Conservation (phyloP, 2,888 invertebrate species). For the Tineola bisselliella region DNA sequence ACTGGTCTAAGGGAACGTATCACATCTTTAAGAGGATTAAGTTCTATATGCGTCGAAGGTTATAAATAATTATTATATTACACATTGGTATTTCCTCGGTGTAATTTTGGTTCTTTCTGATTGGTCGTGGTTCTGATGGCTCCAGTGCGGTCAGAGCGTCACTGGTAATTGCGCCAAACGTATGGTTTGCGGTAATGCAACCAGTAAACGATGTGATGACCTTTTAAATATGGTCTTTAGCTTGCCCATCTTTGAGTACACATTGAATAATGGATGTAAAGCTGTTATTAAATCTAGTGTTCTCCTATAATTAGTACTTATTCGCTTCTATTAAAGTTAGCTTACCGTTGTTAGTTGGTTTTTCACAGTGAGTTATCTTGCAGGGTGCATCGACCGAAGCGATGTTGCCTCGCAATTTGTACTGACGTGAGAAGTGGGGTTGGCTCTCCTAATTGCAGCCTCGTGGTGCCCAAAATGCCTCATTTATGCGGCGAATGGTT, state of each 20-base stretch:
- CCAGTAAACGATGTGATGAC: background rate
- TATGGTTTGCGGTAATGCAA: background rate
- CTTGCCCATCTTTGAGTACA: background rate
- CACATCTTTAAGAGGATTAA: background rate
- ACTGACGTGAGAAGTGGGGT: conserved; percentile 55
- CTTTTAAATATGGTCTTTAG: conserved; percentile 10
- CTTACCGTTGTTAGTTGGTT: background rate
- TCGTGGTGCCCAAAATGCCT: background rate
- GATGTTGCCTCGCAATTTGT: conserved; percentile 42
- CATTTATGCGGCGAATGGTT: background rate
- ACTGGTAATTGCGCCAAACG: conserved; percentile 8
- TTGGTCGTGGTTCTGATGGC: background rate
- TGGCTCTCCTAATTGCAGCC: conserved; percentile 44
- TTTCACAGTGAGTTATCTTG: background rate
- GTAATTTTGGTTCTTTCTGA: too few relatives aligned
- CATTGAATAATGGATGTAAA: background rate
- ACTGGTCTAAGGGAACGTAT: too few relatives aligned
- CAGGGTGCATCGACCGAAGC: background rate
- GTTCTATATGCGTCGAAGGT: background rate
- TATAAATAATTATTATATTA: background rate
- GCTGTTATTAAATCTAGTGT: conserved; percentile 1
- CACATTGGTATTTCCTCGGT: too few relatives aligned
- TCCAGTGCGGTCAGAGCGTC: conserved; percentile 9
- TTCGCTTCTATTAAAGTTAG: conserved; percentile 1
- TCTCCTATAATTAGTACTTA: background rate